Evolutionary conservation across 2,113 vertebrate species (phyloP), one percentile per base, ranked within the genome.

Genomic region (Dasypus novemcinctus): DNA sequence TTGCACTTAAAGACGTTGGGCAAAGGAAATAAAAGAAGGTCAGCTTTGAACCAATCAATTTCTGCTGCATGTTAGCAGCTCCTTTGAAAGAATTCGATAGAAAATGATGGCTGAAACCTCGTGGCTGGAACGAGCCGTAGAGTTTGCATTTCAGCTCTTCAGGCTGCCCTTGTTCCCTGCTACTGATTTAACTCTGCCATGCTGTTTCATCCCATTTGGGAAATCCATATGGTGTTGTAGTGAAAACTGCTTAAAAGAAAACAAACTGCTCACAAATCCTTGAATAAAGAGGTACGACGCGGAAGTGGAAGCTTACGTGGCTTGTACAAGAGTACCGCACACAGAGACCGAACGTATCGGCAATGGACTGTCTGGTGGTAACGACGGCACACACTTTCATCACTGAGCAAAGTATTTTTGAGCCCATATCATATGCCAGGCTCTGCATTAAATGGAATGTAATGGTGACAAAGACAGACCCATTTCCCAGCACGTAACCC

Each of bases 11-110:
- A 59, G 57, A 89, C 36, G 43, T 25, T 66, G 69, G 31, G 79
- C 79, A 82, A 81, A 86, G 59, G 79, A 94, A 89, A 88, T 79
- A 83, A 82, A 93, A 92, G 79, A 76, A 95, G 81, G 76, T 95
- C 93, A 93, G 79, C 68, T 93, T 89, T 86, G 71, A 74, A 83
- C 66, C 78, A 89, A 89, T 88, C 72, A 41, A 54, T 89, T 94
- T 84, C 95, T 93, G 54, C 71, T 23, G 17, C 36, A 15, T 17
- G 64, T 93, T 49, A 80, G 59, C 52, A 2, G 46, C 13, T 38
- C 59, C 75, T 95, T 71, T 90, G 71, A 97, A 95, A 90, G 43
- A 80, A 75, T 71, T 29, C 11, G 0, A 33, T 29, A 71, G 83
- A 64, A 95, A 94, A 79, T 71, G 81, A 87, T 17, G 5, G 43